These are phyloP conservation scores for Psix sp. DNA, from an alignment of 1,140 invertebrate species.

Conservation along the genomic window DNA sequence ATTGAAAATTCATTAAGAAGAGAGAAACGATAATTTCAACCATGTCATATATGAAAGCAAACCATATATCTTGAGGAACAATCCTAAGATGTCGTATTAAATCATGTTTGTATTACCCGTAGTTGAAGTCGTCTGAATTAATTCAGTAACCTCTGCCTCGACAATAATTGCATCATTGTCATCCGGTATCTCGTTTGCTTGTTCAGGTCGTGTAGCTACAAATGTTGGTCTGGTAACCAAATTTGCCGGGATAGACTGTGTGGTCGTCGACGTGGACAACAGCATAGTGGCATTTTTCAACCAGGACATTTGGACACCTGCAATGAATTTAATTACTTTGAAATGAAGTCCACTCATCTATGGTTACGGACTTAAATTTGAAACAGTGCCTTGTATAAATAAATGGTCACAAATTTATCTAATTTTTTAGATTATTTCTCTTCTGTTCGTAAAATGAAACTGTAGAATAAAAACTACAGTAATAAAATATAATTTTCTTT, in stretches of 20 bases:
- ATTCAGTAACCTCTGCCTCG: constrained; percentile 68
- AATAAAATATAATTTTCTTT: too few species aligned
- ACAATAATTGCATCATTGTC: constrained; percentile 72
- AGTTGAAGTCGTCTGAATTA: constrained; percentile 53
- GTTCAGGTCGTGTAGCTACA: constrained; percentile 50
- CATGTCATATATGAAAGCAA: neutral
- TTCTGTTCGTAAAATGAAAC: too few species aligned
- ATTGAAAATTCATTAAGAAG: too few species aligned
- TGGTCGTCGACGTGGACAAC: constrained; percentile 63
- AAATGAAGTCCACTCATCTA: too few species aligned
- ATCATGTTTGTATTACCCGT: constrained; percentile 44
- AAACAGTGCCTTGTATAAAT: too few species aligned
- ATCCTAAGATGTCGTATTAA: constrained; percentile 24
- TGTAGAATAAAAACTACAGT: too few species aligned
- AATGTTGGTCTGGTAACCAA: constrained; percentile 65
- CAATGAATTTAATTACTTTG: neutral
- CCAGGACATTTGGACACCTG: constrained; percentile 72
- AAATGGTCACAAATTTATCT: too few species aligned
- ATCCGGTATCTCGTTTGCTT: constrained; percentile 66
- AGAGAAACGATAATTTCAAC: too few species aligned
- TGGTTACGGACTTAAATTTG: constrained; percentile 1
- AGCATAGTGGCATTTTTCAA: constrained; percentile 69
- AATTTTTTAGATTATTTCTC: too few species aligned
- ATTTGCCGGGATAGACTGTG: constrained; percentile 64
- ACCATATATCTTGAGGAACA: constrained; percentile 18